Evolutionary conservation across 2,797 vertebrate species (phyloP).

Genomic region (Macroramphosus scolopax): DNA sequence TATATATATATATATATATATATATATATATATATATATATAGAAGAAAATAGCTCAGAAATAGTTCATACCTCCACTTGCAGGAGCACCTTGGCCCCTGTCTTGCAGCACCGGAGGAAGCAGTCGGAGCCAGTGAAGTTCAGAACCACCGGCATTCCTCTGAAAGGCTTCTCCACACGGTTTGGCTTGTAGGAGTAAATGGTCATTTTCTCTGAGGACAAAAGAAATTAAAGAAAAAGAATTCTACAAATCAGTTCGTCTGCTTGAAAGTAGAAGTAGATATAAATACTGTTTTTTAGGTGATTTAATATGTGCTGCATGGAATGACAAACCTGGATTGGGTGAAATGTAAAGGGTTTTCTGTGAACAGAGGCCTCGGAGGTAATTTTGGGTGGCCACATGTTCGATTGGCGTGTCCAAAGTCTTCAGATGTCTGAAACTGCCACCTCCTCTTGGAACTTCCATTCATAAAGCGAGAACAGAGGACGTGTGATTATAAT

Average conservation of each 20-base stretch:
- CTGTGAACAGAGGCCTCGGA: conserved; percentile 40
- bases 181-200: conserved; percentile 74
- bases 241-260: too few relatives aligned
- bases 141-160: conserved; percentile 74
- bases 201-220: conserved; percentile 70
- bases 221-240: not conserved
- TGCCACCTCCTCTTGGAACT: conserved; percentile 59
- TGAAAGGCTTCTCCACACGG: fast-evolving
- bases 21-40: too few relatives aligned
- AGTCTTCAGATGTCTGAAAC: conserved; percentile 32
- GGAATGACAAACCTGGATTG: conserved; percentile 60
- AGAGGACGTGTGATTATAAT: too few relatives aligned
- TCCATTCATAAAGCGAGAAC: conserved; percentile 8
- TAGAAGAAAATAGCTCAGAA: too few relatives aligned
- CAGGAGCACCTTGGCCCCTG: conserved; percentile 37
- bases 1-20: too few relatives aligned
- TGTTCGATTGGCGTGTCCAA: conserved; percentile 35
- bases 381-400: conserved; percentile 33
- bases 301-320: too few relatives aligned
- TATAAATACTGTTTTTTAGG: too few relatives aligned
- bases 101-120: conserved; percentile 70
- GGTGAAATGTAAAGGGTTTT: conserved; percentile 25
- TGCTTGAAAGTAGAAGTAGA: too few relatives aligned
- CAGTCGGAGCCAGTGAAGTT: conserved; percentile 72
- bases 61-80: conserved; percentile 74